phyloP scores from a whole-genome alignment of 2,113 vertebrate genomes.

The Danionella cerebrum region DNA sequence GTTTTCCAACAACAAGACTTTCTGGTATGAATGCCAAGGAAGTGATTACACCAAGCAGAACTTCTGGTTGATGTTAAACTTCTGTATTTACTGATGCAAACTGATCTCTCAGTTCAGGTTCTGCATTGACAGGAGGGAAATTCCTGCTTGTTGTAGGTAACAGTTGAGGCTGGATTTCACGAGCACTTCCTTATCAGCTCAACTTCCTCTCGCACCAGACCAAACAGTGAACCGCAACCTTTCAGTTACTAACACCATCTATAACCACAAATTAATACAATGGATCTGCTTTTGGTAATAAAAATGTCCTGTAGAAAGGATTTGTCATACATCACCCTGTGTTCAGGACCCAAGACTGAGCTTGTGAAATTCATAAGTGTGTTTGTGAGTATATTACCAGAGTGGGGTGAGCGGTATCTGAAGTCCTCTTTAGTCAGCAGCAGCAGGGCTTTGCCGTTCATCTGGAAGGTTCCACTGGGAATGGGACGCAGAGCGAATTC shows the following conservation, averaged over 20 bases:
- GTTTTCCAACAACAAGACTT: constrained; percentile 2
- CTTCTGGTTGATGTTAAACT: too few relatives aligned
- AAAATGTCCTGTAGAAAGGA: too few relatives aligned
- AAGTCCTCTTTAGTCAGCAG: constrained; percentile 99
- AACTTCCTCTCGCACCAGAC: constrained; percentile 53
- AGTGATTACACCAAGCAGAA: too few relatives aligned
- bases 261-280: constrained; percentile 3
- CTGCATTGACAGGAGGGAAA: constrained; percentile 37
- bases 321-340: too few relatives aligned
- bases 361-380: too few relatives aligned
- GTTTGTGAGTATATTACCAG: constrained; percentile 65
- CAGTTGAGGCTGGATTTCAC: constrained; percentile 52
- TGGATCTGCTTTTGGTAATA: too few relatives aligned
- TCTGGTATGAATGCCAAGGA: constrained; percentile 52
- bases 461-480: constrained; percentile 89
- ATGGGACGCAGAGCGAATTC: constrained; percentile 90
- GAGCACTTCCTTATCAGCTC: constrained; percentile 58
- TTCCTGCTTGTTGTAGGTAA: constrained; percentile 48
- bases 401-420: constrained; percentile 90
- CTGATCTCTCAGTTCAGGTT: constrained; percentile 61
- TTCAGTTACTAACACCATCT: background rate
- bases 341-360: too few relatives aligned
- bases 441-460: constrained; percentile 96
- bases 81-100: too few relatives aligned
- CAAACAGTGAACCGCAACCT: background rate